These are phyloP conservation scores for Seriola quinqueradiata DNA, from an alignment of 2,113 vertebrate genomes.

Conservation along the genomic window DNA sequence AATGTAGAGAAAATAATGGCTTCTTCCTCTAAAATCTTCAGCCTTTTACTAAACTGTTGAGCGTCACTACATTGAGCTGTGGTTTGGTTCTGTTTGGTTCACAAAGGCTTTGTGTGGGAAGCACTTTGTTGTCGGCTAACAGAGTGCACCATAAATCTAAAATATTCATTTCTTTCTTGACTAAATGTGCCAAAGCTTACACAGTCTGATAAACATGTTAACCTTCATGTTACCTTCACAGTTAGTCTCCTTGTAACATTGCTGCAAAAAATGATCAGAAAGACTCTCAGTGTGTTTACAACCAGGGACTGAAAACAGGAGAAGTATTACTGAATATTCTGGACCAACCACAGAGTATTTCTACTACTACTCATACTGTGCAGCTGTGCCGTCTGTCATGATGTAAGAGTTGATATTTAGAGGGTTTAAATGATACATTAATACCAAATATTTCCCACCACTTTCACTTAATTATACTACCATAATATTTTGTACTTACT, in stretches of 20 bases:
- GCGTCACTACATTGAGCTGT: neutral
- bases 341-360: neutral
- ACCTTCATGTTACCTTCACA: neutral
- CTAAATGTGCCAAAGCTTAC: neutral
- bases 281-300: neutral
- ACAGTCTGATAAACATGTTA: neutral
- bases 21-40: neutral
- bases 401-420: neutral
- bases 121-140: neutral
- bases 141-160: neutral
- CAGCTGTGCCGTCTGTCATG: no score
- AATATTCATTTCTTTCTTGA: neutral
- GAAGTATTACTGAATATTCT: no score
- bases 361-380: no score
- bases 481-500: neutral
- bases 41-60: no score
- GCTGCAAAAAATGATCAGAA: neutral
- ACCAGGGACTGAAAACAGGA: neutral
- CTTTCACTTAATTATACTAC: neutral
- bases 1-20: no score
- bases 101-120: neutral
- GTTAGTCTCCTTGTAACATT: neutral
- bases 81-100: neutral
- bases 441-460: neutral
- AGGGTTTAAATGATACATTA: neutral